Evolutionary conservation across 1,140 invertebrate genomes (phyloP), one percentile per base, ranked within the genome.

Genomic region (Euwallacea similis): DNA sequence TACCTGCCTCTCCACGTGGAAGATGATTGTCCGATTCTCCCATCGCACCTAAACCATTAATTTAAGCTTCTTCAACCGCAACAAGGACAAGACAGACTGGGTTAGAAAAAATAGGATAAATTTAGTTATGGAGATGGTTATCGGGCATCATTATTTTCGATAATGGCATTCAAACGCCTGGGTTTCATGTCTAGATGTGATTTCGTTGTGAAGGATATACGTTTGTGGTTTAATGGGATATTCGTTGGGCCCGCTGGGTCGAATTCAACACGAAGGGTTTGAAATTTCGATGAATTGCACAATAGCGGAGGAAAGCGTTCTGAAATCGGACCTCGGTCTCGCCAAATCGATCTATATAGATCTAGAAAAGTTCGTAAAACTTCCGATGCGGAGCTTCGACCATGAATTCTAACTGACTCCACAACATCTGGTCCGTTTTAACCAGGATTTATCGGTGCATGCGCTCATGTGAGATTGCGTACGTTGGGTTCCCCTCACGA

Each of bases 91-190:
- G 67, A 69, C 67, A 69, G 47, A n/a, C 16, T 54, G 16, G 13
- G 13, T 10, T 50, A 58, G 11, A 58, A 69, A 69, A 69, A 69
- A 55, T 60, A 47, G 66, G 43, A 68, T 60, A 69, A 43, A 69
- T 69, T 62, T 69, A 69, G 67, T 61, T 69, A 69, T 69, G 59
- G 42, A 69, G 67, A 69, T 69, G 41, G 21, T 69, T 69, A 69
- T 69, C 67, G 42, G 67, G 55, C 43, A 62, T 69, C 67, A 69
- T 69, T 69, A 69, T 69, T 69, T 69, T 62, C 58, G 60, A 69
- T 69, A 69, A 69, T 69, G 67, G 67, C 42, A 69, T 69, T 69
- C 59, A 62, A 69, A 69, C 67, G 67, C 47, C 47, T 42, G 15
- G 41, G 58, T 69, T 69, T 69, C 67, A 56, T 69, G 67, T 62